Conservation (phyloP, 2,113 vertebrate species). For the Oryzias woworae region DNA sequence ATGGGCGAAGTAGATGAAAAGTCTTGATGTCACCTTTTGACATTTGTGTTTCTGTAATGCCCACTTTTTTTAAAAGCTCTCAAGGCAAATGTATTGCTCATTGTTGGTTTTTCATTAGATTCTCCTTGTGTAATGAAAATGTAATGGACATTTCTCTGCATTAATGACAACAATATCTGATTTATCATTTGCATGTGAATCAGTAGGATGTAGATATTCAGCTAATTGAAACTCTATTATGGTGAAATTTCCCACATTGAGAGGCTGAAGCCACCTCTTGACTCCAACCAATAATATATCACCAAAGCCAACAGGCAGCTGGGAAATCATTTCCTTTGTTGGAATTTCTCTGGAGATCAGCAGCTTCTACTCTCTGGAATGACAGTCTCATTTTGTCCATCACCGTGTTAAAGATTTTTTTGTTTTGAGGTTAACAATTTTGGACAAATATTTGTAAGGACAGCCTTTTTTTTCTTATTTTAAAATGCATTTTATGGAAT, state of each 20-base stretch:
- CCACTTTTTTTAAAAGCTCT: constrained; percentile 25
- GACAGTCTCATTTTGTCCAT: constrained; percentile 49
- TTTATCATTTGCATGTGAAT: constrained; percentile 9
- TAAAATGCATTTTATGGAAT: background rate
- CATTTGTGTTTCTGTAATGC: constrained; percentile 11
- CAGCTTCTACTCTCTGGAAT: constrained; percentile 49
- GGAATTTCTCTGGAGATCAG: constrained; percentile 54
- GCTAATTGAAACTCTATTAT: constrained; percentile 18
- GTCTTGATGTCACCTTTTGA: constrained; percentile 31
- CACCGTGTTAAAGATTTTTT: constrained; percentile 35
- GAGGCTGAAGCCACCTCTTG: constrained; percentile 17
- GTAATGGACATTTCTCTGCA: constrained; percentile 19
- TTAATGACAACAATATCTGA: constrained; percentile 1
- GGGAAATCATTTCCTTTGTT: constrained; percentile 45
- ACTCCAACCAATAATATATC: constrained; percentile 21
- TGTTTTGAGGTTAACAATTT: background rate
- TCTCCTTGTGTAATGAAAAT: constrained; percentile 2
- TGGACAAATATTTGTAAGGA: background rate
- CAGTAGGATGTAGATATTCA: background rate
- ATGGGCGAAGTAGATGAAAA: constrained; percentile 42
- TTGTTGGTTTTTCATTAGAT: constrained; percentile 10
- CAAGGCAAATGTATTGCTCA: constrained; percentile 36
- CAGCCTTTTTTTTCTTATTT: constrained; percentile 10
- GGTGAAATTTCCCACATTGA: constrained; percentile 10
- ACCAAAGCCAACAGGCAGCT: constrained; percentile 32